A percentile compares a stretch with the other conserved stretches of the same genome.
phyloP scores from a whole-genome alignment of 2,888 invertebrate genomes.

The Belgica antarctica region DNA sequence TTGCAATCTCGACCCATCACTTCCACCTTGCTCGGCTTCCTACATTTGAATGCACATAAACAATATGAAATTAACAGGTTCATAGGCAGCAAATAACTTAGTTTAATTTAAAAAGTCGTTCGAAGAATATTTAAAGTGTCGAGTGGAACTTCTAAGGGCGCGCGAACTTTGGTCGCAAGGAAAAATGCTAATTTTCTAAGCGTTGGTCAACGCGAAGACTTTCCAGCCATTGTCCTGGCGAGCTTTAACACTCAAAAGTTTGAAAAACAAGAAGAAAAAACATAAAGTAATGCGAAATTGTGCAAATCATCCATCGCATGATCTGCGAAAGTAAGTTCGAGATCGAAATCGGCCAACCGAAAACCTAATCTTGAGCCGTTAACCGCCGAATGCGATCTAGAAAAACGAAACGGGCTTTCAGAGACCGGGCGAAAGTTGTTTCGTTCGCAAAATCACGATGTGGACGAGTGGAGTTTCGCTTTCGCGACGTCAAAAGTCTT shows the following conservation, averaged over 20 bases:
- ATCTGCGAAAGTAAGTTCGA: not conserved
- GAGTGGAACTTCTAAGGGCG: no score
- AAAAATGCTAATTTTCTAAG: conserved; percentile 6
- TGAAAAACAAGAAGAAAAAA: not conserved
- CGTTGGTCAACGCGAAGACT: conserved; percentile 2
- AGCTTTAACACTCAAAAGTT: no score
- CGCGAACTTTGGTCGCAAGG: not conserved
- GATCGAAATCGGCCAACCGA: not conserved
- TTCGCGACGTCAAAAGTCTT: no score
- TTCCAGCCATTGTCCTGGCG: not conserved
- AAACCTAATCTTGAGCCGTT: not conserved
- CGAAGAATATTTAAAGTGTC: no score
- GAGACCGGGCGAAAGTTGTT: conserved; percentile 9
- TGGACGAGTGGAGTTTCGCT: no score
- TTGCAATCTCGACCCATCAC: not conserved
- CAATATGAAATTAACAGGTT: no score
- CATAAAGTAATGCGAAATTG: not conserved
- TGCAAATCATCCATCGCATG: not conserved
- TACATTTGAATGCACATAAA: conserved; percentile 36
- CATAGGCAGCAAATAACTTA: no score
- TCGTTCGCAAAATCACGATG: no score
- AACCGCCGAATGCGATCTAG: not conserved
- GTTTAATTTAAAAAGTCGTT: no score
- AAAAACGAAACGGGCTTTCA: not conserved
- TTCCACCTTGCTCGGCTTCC: conserved; percentile 8